phyloP scores from a whole-genome alignment of 2,113 vertebrate genomes.

The Heliornis fulica region DNA sequence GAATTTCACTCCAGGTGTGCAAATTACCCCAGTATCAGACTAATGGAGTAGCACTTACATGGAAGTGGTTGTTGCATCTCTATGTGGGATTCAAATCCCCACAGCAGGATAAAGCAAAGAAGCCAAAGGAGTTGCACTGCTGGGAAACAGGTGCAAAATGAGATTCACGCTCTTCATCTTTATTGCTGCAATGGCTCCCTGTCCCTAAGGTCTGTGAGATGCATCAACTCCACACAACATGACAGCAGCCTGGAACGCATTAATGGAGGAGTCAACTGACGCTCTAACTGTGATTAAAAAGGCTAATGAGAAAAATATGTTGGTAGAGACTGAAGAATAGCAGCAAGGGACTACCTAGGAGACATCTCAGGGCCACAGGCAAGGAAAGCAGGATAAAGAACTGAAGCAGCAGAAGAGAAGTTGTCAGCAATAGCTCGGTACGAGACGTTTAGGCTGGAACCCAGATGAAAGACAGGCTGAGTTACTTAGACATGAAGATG shows the following conservation, averaged over 20 bases:
- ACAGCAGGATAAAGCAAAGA: not conserved
- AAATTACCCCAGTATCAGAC: not conserved
- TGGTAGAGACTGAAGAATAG: not conserved
- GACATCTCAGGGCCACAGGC: not conserved
- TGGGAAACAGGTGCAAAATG: not conserved
- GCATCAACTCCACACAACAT: not conserved
- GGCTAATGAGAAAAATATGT: not conserved
- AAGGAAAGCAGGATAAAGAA: not conserved
- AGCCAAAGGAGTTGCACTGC: not conserved
- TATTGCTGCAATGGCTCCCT: not conserved
- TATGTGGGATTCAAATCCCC: not conserved
- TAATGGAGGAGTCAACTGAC: not conserved
- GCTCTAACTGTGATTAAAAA: not conserved
- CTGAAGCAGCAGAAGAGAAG: not conserved
- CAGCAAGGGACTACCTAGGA: not conserved
- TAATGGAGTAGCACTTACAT: not conserved
- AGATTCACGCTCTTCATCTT: not conserved
- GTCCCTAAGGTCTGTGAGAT: not conserved
- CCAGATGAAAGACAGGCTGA: not conserved
- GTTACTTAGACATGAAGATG: not conserved
- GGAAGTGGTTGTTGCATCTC: not conserved
- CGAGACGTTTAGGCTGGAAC: not conserved
- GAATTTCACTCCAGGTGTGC: not conserved
- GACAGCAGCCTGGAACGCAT: not conserved
- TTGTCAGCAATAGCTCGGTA: not conserved